phyloP scores from a whole-genome alignment of 2,888 invertebrate species.

The Phymatocera aterrima region DNA sequence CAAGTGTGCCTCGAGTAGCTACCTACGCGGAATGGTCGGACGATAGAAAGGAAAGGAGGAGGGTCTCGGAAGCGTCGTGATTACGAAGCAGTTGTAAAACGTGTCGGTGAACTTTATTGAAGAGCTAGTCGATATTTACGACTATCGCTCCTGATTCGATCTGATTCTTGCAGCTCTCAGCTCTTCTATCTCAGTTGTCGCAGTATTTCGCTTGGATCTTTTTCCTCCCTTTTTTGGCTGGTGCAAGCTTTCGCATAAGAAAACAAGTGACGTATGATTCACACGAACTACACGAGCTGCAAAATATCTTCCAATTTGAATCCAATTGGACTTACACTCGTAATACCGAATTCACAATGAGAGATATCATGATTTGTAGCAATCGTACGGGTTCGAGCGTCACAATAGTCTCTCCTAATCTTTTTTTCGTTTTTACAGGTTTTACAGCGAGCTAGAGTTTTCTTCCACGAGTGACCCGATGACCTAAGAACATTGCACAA shows the following conservation, averaged over 20 bases:
- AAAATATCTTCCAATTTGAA: not conserved
- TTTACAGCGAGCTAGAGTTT: not conserved
- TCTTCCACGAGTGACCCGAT: conserved; percentile 2
- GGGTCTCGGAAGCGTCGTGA: conserved; percentile 50
- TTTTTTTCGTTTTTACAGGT: not conserved
- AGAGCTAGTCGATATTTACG: conserved; percentile 61
- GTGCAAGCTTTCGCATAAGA: not conserved
- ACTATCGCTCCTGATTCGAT: conserved; percentile 60
- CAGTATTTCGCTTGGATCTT: not conserved
- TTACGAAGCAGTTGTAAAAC: conserved; percentile 55
- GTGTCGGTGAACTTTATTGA: conserved; percentile 61
- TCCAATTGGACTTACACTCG: not conserved
- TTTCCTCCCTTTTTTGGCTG: not conserved
- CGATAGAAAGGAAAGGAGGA: conserved; percentile 47
- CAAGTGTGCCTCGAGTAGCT: conserved; percentile 23
- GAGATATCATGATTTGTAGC: not conserved
- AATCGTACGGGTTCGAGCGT: not conserved
- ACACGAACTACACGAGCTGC: not conserved
- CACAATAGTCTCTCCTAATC: not conserved
- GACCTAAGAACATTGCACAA: conserved; percentile 20
- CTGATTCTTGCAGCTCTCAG: conserved; percentile 50
- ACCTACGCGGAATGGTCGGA: conserved; percentile 38
- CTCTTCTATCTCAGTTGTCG: not conserved
- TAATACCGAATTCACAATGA: not conserved
- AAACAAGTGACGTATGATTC: not conserved